Conservation (phyloP, 2,797 vertebrate genomes). For the Carcharodon carcharias region DNA sequence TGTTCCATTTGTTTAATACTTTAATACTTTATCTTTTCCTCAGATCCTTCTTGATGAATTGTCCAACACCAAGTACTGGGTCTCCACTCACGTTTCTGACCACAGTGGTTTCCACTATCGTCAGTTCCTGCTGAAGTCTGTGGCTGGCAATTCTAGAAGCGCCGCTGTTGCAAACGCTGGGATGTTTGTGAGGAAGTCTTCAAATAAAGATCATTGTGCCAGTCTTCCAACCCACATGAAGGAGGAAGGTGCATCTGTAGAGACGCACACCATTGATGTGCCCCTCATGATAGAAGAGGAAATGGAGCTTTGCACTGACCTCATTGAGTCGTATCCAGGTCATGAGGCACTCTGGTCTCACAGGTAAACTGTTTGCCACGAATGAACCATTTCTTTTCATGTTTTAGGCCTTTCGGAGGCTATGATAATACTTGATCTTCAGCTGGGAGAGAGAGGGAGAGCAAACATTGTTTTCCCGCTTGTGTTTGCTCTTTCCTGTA, state of each 20-base stretch:
- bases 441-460: not conserved
- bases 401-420: not conserved
- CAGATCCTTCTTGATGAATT: conserved; percentile 88
- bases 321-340: conserved; percentile 85
- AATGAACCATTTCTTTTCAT: not conserved
- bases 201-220: conserved; percentile 46
- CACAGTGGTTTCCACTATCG: conserved; percentile 98
- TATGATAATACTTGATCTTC: not conserved
- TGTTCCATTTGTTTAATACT: not conserved
- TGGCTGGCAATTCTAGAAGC: conserved; percentile 56
- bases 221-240: conserved; percentile 50
- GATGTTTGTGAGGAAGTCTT: conserved; percentile 43
- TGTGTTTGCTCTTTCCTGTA: conserved; percentile 35
- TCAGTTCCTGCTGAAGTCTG: conserved; percentile 83
- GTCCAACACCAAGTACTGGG: conserved; percentile 82
- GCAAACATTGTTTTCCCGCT: not conserved
- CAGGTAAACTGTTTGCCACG: conserved; percentile 59
- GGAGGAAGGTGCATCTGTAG: conserved; percentile 51
- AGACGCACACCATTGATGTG: conserved; percentile 52
- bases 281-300: conserved; percentile 69
- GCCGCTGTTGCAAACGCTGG: conserved; percentile 45
- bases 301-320: conserved; percentile 79
- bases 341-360: conserved; percentile 97
- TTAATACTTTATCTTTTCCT: conserved; percentile 40
- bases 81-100: conserved; percentile 90